Conservation (phyloP, 2,797 vertebrate genomes). For the Bradypodion ventrale region DNA sequence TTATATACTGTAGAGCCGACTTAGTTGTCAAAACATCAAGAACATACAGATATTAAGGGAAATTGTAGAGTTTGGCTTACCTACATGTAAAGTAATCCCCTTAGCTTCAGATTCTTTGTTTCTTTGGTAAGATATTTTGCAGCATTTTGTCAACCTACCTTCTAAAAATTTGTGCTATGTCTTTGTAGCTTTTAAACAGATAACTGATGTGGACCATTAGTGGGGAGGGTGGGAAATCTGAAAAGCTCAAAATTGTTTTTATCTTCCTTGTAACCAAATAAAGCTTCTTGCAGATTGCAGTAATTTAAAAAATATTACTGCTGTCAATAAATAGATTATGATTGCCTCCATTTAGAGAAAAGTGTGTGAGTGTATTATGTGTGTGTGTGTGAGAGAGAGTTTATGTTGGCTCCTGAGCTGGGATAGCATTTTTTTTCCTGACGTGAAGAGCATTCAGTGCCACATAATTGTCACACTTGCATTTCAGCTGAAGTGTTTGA, state of each 20-base stretch:
- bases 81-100: not conserved
- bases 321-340: not conserved
- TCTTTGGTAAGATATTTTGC: conserved; percentile 1
- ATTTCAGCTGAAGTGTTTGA: conserved; percentile 85
- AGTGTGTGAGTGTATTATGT: not conserved
- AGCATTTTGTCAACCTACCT: not conserved
- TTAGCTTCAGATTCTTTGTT: conserved; percentile 5
- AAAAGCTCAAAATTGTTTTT: accelerated
- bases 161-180: not conserved
- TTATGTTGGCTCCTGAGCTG: not conserved
- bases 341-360: not conserved
- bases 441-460: accelerated
- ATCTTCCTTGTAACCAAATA: conserved; percentile 5
- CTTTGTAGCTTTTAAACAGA: not conserved
- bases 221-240: not conserved
- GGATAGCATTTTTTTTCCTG: not conserved
- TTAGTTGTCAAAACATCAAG: not conserved
- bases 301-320: conserved; percentile 8
- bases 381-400: conserved; percentile 27
- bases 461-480: not conserved
- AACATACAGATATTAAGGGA: conserved; percentile 21
- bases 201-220: not conserved
- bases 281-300: not conserved
- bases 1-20: accelerated
- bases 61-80: conserved; percentile 25